Evolutionary conservation across 2,888 invertebrate species (phyloP), one percentile per base, ranked within the genome.

Genomic region (Eupithecia inturbata): DNA sequence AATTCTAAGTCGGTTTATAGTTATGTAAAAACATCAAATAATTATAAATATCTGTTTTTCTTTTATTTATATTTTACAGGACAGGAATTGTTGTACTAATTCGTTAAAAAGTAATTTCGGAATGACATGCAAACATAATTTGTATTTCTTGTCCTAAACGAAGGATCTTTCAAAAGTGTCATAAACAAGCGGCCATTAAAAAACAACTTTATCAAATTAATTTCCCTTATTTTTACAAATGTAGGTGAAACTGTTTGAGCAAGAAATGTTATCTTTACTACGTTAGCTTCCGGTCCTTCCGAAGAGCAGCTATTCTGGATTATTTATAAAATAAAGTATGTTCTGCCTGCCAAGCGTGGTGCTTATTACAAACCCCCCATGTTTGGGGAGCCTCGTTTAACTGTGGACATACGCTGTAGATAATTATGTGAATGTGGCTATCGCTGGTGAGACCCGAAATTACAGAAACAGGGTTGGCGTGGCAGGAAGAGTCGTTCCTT

Each of bases 221-320:
- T 49, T 73, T 69, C 70, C 64, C 73, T 73, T 71, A 72, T 72
- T 73, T 72, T 72, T 68, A 69, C 69, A 68, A 76, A 75, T 77
- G 72, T 69, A 73, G 77, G 72, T 67, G 53, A 68, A 82, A 82
- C 79, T 81, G 82, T 72, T 75, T 70, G 73, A 70, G 75, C 78
- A 80, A 81, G 77, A 76, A 81, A 76, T 82, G 84, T 84, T 88
- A 88, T 88, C 88, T 87, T 85, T 83, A 85, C 82, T 80, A 78
- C 80, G 81, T 78, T 74, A 82, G 80, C 84, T 83, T 87, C 88
- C 88, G 87, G 82, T 78, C 80, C 80, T 83, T 82, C 80, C 78
- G 80, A 67, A 16, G 49, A n/a, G 22, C 33, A 22, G 31, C 22
- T 68, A 68, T 68, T 68, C 33, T 53, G n/a, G 53, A 9, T 36